Evolutionary conservation across 2,888 invertebrate species (phyloP).

Genomic region (Steinernema carpocapsae): DNA sequence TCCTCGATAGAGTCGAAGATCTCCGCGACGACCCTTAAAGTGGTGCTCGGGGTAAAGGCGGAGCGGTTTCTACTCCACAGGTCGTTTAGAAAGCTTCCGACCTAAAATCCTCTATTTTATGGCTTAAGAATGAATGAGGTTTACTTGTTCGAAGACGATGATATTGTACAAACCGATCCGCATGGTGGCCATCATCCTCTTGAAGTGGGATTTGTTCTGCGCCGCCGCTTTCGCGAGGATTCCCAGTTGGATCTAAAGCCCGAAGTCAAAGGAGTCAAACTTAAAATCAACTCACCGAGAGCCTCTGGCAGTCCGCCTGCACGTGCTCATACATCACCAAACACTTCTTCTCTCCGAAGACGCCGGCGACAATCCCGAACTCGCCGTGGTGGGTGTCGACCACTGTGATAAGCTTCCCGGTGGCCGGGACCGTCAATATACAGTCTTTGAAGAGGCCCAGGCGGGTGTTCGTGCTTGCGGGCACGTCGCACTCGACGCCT

Average conservation of each 20-base stretch:
- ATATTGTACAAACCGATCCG: not conserved
- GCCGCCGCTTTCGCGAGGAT: not conserved
- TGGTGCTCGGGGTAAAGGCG: not conserved
- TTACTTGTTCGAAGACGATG: not conserved
- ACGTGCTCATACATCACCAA: not conserved
- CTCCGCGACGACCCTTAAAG: not conserved
- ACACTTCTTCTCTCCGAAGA: not conserved
- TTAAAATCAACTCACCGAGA: not conserved
- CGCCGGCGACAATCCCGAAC: not conserved
- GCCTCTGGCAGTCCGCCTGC: not conserved
- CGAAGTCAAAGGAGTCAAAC: too few species aligned
- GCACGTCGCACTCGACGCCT: not conserved
- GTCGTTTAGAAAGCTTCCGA: not conserved
- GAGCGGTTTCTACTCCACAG: not conserved
- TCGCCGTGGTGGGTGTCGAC: not conserved
- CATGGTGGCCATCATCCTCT: not conserved
- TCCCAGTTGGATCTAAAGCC: not conserved
- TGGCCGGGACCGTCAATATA: not conserved
- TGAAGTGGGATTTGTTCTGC: not conserved
- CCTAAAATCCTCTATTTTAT: not conserved
- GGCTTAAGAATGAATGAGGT: not conserved
- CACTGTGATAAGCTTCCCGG: not conserved
- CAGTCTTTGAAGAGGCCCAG: constrained; percentile 3
- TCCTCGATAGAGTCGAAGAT: not conserved
- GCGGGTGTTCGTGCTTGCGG: not conserved